These are phyloP conservation scores for Aphidius colemani DNA, from an alignment of 2,888 invertebrate genomes.

Conservation along the genomic window DNA sequence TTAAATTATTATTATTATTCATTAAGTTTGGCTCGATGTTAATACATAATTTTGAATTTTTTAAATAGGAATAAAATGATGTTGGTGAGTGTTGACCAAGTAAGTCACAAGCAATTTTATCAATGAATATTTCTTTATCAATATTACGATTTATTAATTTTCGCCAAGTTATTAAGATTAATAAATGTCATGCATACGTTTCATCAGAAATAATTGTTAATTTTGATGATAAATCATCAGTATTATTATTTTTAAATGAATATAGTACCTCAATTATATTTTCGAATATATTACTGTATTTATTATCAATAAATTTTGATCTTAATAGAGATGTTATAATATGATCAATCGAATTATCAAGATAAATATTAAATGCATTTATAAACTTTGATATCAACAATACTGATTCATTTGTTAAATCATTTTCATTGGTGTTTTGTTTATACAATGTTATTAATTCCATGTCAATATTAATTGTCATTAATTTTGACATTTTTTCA, in stretches of 20 bases:
- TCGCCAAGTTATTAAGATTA: conserved; percentile 52
- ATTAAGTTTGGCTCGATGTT: conserved; percentile 4
- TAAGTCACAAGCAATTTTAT: conserved; percentile 43
- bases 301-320: conserved; percentile 42
- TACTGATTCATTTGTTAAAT: too few species aligned
- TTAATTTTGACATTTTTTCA: conserved; percentile 56
- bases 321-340: conserved; percentile 51
- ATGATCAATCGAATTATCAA: conserved; percentile 53
- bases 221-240: conserved; percentile 30
- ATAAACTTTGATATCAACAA: conserved; percentile 36
- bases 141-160: conserved; percentile 40
- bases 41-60: conserved; percentile 17
- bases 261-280: conserved; percentile 47
- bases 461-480: conserved; percentile 57
- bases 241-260: conserved; percentile 38
- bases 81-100: conserved; percentile 44
- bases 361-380: conserved; percentile 48
- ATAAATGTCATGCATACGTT: conserved; percentile 49
- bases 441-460: conserved; percentile 45
- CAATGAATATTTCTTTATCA: conserved; percentile 43
- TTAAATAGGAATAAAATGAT: background rate
- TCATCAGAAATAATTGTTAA: conserved; percentile 29
- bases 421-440: conserved; percentile 37
- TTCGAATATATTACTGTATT: conserved; percentile 45
- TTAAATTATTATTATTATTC: conserved; percentile 36